A percentile compares a stretch with the other conserved stretches of the same genome.
phyloP scores from a whole-genome alignment of 2,113 vertebrate species.

The Glaucidium brasilianum region DNA sequence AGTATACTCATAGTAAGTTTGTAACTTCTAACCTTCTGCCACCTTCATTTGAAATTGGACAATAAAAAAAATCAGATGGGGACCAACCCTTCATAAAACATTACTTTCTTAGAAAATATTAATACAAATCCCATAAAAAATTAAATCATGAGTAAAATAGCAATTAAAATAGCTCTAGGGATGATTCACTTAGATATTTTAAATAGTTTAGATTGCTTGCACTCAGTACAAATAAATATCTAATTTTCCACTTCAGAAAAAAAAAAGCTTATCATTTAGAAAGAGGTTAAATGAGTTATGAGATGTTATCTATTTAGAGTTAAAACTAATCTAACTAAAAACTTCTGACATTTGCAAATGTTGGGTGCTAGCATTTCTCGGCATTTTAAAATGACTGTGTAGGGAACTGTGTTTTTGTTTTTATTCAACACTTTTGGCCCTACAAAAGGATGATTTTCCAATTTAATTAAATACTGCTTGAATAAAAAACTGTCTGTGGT shows the following conservation, averaged over 20 bases:
- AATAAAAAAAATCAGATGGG: background rate
- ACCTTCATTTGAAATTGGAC: background rate
- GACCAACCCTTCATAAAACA: background rate
- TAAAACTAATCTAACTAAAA: background rate
- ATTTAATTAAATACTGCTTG: background rate
- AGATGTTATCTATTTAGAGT: background rate
- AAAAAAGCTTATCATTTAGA: background rate
- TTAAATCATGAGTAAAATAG: background rate
- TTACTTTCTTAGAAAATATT: background rate
- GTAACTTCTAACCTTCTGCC: background rate
- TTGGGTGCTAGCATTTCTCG: background rate
- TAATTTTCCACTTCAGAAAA: background rate
- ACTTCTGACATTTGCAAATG: background rate
- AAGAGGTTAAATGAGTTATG: background rate
- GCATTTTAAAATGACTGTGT: background rate
- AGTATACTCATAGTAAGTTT: background rate
- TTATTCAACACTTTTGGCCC: background rate
- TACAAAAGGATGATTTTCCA: background rate
- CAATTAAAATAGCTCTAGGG: background rate
- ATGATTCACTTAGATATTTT: background rate
- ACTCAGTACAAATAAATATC: slow-evolving; percentile 3
- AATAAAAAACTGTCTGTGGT: background rate
- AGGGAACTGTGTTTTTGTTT: background rate
- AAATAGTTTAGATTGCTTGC: background rate
- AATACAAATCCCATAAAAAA: background rate